Conservation (phyloP, 2,797 vertebrate species). For the Myotis pilosus region DNA sequence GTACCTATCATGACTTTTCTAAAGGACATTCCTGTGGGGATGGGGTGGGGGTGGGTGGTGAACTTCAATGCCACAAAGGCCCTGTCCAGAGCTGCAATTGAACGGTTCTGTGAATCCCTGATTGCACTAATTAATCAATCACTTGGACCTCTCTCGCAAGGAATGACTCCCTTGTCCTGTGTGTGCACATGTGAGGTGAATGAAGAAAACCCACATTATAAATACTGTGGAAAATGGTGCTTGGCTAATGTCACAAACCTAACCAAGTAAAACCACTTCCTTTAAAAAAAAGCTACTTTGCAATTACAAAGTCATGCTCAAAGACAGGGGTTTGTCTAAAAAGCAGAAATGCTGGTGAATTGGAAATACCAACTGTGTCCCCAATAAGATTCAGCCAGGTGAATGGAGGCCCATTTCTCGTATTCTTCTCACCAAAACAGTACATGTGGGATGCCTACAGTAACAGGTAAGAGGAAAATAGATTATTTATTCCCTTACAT, state of each 20-base stretch:
- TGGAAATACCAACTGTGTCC: not conserved
- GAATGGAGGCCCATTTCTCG: not conserved
- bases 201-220: conserved; percentile 9
- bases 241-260: conserved; percentile 16
- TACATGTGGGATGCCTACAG: not conserved
- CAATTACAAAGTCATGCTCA: not conserved
- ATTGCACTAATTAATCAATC: conserved; percentile 34
- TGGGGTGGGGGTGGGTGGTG: not conserved
- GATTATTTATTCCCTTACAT: not conserved
- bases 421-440: not conserved
- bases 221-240: not conserved
- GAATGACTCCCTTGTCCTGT: not conserved
- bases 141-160: not conserved
- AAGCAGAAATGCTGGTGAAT: not conserved
- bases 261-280: not conserved
- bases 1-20: not conserved
- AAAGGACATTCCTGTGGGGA: not conserved
- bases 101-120: not conserved
- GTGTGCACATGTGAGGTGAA: not conserved
- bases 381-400: not conserved
- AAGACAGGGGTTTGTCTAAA: not conserved
- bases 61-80: not conserved
- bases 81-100: not conserved
- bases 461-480: not conserved
- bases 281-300: not conserved